These are phyloP conservation scores for Cygnus buccinator DNA, from an alignment of 2,113 vertebrate species.

Conservation along the genomic window DNA sequence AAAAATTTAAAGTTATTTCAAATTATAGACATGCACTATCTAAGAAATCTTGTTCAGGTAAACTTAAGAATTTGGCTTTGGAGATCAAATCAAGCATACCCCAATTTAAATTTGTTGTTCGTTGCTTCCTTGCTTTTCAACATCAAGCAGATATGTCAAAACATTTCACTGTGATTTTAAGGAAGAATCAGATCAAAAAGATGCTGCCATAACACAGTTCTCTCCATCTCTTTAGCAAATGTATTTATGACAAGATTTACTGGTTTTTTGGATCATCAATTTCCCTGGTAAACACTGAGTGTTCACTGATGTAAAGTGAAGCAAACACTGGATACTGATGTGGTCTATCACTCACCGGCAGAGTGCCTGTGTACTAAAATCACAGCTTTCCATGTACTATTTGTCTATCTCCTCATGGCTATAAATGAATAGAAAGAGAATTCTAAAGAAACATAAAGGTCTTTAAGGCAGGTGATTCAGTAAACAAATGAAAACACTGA, in stretches of 20 bases:
- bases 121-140: background rate
- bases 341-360: background rate
- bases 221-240: background rate
- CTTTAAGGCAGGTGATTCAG: background rate
- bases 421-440: background rate
- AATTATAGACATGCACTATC: background rate
- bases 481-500: background rate
- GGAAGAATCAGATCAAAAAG: constrained; percentile 34
- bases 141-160: constrained; percentile 37
- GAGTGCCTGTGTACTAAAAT: background rate
- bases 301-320: background rate
- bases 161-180: constrained; percentile 45
- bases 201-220: background rate
- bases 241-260: background rate
- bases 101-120: constrained; percentile 17
- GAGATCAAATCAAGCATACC: constrained; percentile 23
- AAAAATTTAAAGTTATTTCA: constrained; percentile 10
- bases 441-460: background rate
- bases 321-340: background rate
- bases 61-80: constrained; percentile 33
- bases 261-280: background rate
- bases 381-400: background rate
- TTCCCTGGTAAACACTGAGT: background rate
- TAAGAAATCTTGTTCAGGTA: constrained; percentile 16
- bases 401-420: background rate